Evolutionary conservation across 1,140 invertebrate genomes (phyloP).

Genomic region (Pentalonia nigronervosa): DNA sequence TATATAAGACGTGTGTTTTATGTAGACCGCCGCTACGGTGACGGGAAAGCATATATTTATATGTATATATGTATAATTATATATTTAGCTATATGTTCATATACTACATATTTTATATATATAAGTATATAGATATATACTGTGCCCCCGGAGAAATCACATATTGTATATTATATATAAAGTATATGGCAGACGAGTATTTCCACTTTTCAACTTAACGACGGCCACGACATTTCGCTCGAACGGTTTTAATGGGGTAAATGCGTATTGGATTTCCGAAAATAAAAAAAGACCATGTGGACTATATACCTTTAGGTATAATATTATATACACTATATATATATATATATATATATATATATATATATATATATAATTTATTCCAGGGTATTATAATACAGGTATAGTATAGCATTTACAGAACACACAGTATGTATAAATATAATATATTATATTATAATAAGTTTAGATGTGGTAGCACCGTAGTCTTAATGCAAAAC

Average conservation of each 20-base stretch:
- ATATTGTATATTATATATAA: background rate
- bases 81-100: background rate
- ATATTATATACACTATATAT: background rate
- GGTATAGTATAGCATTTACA: background rate
- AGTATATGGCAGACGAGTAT: constrained; percentile 26
- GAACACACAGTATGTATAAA: background rate
- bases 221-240: constrained; percentile 33
- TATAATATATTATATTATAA: background rate
- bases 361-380: background rate
- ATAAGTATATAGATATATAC: too few relatives aligned
- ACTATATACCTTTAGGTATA: background rate
- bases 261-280: constrained; percentile 40
- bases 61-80: background rate
- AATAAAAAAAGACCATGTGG: background rate
- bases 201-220: constrained; percentile 46
- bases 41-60: background rate
- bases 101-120: background rate
- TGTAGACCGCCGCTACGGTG: background rate
- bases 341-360: too few relatives aligned
- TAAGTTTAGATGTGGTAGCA: background rate
- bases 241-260: constrained; percentile 33
- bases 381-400: background rate
- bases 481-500: too few relatives aligned
- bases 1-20: constrained; percentile 3
- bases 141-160: constrained; percentile 8